Base-by-base conservation (phyloP, 2,113 vertebrate genomes). In the Bujurquina vittata region DNA sequence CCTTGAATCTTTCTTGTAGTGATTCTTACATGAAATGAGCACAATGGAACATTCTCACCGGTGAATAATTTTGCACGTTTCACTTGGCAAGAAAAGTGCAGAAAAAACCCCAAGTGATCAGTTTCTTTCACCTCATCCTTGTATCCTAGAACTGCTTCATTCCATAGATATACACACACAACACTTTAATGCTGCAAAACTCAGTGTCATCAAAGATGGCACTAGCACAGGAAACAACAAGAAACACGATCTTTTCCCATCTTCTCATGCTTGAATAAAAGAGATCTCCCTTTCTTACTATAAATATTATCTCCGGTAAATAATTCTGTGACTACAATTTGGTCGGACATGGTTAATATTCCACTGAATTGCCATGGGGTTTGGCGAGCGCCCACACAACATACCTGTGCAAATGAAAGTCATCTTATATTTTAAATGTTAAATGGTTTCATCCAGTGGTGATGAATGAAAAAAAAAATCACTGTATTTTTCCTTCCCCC, bases 401-500 rank as follows among this genome's bases (percentile, higher is more conserved):
- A 54, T 80, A 88, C 72, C 75, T 87, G 77, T 63, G 56, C 76
- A 33, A 65, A 83, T 69, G 78, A 81, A 82, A 82, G 88, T 77
- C 82, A 82, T 85, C 73, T 40, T 80, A 77, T 81, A 88, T 90
- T 94, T 59, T 75, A 87, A 76, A 90, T 79, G 69, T 74, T 84
- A 92, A 93, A 85, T 95, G 94, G 95, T 95, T 96, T 95, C 90
- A 93, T 89, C 92, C 93, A 94, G 90, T 93, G 93, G 86, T 73
- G 89, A 91, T 54, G 94, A 91, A 80, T 88, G 95, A 85, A 77
- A 95, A 96, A 72, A 69, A 46, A 29, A 94, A 96, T 96, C 35
- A 94, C 93, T 95, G 96, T 95, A 93, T 94, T 94, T 95, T 96
- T 72, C 65, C 95, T 95, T 95, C 78, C 22, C 77, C 79, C 37